These are phyloP conservation scores for Sminthurinus aureus DNA, from an alignment of 2,888 invertebrate species.

Conservation along the genomic window DNA sequence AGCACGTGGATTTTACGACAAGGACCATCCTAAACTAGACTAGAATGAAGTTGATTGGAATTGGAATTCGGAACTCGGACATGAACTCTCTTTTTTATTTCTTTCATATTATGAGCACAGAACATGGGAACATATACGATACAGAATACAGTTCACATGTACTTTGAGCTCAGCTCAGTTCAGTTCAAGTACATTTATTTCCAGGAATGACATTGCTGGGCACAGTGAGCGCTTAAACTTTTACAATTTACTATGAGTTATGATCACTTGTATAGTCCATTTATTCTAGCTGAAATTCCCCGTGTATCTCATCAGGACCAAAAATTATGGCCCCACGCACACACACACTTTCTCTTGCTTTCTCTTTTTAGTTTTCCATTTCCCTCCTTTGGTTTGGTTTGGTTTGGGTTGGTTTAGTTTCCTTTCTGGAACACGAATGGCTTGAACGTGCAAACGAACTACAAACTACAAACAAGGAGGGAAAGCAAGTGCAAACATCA, in stretches of 20 bases:
- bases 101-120: too few species aligned
- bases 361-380: neutral
- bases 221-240: neutral
- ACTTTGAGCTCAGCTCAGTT: neutral
- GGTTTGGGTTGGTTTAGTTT: neutral
- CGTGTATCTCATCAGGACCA: neutral
- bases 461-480: too few species aligned
- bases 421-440: too few species aligned
- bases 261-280: slow-evolving; percentile 7
- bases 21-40: neutral
- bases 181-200: slow-evolving; percentile 12
- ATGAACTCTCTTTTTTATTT: too few species aligned
- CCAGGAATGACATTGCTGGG: neutral
- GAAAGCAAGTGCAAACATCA: neutral
- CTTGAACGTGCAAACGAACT: too few species aligned
- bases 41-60: neutral
- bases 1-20: slow-evolving; percentile 18
- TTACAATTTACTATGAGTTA: slow-evolving; percentile 13
- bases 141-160: too few species aligned
- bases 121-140: too few species aligned
- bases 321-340: neutral
- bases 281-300: neutral
- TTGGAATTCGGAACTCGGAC: too few species aligned
- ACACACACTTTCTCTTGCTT: neutral
- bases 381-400: neutral